phyloP scores from a whole-genome alignment of 2,797 vertebrate species.

The Halcyon leucocephala region DNA sequence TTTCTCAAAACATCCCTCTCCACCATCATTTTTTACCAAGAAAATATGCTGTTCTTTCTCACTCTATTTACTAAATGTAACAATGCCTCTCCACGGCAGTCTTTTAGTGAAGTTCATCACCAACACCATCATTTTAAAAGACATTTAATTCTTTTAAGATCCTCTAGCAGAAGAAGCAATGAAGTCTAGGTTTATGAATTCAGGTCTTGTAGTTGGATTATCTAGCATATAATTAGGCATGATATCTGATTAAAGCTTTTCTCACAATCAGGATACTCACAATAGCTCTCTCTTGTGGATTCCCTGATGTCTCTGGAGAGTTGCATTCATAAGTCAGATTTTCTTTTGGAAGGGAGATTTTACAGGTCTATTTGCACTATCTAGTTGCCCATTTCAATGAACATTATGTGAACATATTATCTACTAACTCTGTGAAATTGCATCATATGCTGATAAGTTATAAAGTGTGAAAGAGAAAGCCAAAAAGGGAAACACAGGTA shows the following conservation, averaged over 20 bases:
- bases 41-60: neutral
- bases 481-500: neutral
- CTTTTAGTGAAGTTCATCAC: neutral
- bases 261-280: neutral
- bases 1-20: neutral
- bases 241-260: constrained; percentile 43
- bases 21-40: neutral
- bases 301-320: neutral
- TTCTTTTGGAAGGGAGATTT: neutral
- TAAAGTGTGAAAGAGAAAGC: neutral
- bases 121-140: neutral
- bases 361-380: neutral
- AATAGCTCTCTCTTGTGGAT: neutral
- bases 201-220: constrained; percentile 13
- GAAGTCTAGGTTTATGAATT: constrained; percentile 31
- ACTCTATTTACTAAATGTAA: neutral
- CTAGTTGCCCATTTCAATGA: neutral
- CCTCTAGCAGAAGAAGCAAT: neutral
- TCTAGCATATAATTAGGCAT: constrained; percentile 6
- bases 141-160: neutral
- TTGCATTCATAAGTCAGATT: neutral
- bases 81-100: neutral
- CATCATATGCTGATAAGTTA: neutral
- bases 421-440: neutral
- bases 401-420: neutral